Base-by-base conservation (phyloP, 2,888 invertebrate species). In the Agriotes lineatus region DNA sequence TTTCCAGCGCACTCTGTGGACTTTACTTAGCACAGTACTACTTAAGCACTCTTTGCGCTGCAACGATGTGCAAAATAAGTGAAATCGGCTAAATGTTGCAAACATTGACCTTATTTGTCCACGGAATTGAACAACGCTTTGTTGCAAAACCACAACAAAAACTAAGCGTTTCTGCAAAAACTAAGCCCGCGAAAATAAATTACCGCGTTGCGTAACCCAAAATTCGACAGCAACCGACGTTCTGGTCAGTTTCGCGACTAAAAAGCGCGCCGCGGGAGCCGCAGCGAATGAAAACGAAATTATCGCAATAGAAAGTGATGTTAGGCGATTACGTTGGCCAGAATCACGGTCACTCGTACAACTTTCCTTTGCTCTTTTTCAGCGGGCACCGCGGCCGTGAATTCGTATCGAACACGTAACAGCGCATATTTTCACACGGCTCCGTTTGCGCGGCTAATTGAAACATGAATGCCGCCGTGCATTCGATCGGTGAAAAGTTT, bases 21-120 rank as follows among this genome's bases (percentile, higher is more conserved):
- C n/a, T n/a, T n/a, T n/a, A n/a, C n/a, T n/a, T n/a, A n/a, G n/a
- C n/a, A n/a, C n/a, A n/a, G n/a, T n/a, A 7, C 7, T n/a, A n/a
- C n/a, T n/a, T n/a, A n/a, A n/a, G n/a, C n/a, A 37, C 37, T 14
- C 20, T 44, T 10, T 19, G 10, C 44, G 20, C 44, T 44, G 10
- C 16, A 44, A 44, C 22, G 30, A 50, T 25, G 30, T 50, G 50
- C 30, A 25, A 50, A 57, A 57, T 20, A 39, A 39, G 57, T 57
- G 57, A 57, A 57, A 57, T 57, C 57, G 57, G 2, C 14, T 39
- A 57, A 57, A 57, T 57, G 37, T 39, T 57, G 57, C 57, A 57
- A 57, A 57, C 39, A 57, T 57, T 57, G 57, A 57, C 57, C 57
- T 20, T 33, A 44, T 44, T 50, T 50, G 1, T 44, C 14, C 19